These are phyloP conservation scores for Halcyon chelicuti DNA, from an alignment of 2,797 vertebrate genomes.

Conservation along the genomic window DNA sequence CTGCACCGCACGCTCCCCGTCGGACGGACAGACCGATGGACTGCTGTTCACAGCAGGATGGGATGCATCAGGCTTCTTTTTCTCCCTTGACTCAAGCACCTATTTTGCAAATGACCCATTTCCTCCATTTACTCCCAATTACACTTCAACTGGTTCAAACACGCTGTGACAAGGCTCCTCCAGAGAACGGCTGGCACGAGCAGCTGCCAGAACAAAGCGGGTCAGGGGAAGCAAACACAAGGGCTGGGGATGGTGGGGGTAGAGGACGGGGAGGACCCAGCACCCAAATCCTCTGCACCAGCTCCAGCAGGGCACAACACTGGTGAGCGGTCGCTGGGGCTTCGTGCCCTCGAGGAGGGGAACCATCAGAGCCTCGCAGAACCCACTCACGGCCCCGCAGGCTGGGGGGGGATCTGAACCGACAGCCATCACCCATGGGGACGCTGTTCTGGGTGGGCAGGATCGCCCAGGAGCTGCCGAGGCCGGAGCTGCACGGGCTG, in stretches of 20 bases:
- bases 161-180: background rate
- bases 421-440: rapidly evolving
- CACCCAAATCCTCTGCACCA: background rate
- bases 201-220: background rate
- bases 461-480: background rate
- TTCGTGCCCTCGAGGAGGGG: background rate
- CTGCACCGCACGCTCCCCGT: background rate
- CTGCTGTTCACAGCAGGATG: background rate
- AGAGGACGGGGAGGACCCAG: background rate
- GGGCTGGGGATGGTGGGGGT: background rate
- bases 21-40: rapidly evolving
- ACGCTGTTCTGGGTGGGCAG: background rate
- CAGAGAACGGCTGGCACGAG: background rate
- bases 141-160: background rate
- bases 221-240: rapidly evolving
- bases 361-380: background rate
- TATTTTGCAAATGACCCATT: conserved; percentile 6
- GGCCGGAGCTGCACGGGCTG: background rate
- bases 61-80: background rate
- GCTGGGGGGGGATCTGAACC: background rate
- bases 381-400: rapidly evolving
- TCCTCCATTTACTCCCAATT: background rate
- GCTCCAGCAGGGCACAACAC: rapidly evolving
- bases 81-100: background rate
- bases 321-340: background rate